Conservation (phyloP, 2,888 invertebrate species). For the Phengaris alcon region DNA sequence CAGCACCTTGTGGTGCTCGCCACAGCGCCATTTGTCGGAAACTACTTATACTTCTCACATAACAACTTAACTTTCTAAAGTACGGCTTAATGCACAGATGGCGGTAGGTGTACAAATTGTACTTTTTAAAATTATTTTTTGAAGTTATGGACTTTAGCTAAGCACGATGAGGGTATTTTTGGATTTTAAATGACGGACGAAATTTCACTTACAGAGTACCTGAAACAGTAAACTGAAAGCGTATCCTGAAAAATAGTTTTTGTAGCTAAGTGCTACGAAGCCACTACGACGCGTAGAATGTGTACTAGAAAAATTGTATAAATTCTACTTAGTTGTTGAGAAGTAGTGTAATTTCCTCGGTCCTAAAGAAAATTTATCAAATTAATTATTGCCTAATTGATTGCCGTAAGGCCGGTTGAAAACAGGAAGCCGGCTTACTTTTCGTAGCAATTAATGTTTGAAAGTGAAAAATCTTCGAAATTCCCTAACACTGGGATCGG, state of each 20-base stretch:
- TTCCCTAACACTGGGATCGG: slow-evolving; percentile 55
- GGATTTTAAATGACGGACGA: too few relatives aligned
- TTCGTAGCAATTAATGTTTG: slow-evolving; percentile 72
- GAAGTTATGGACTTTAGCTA: too few relatives aligned
- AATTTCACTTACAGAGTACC: too few relatives aligned
- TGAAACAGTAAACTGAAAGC: neutral
- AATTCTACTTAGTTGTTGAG: slow-evolving; percentile 2
- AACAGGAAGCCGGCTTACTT: slow-evolving; percentile 74
- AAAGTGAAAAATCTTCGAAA: slow-evolving; percentile 77
- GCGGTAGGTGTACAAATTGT: too few relatives aligned
- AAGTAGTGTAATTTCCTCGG: neutral
- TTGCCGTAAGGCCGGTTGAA: slow-evolving; percentile 63
- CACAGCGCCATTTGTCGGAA: too few relatives aligned
- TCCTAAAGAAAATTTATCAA: slow-evolving; percentile 34
- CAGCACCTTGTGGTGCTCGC: too few relatives aligned
- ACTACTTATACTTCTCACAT: too few relatives aligned
- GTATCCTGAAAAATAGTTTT: neutral
- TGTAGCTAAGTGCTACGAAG: neutral
- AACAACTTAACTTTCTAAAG: too few relatives aligned
- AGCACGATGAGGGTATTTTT: too few relatives aligned
- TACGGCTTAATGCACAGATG: too few relatives aligned
- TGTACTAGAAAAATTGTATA: too few relatives aligned
- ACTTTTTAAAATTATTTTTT: too few relatives aligned
- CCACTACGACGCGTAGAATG: neutral
- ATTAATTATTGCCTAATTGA: slow-evolving; percentile 69